Evolutionary conservation across 2,797 vertebrate species (phyloP), one percentile per base, ranked within the genome.

Genomic region (Brachymystax lenok): DNA sequence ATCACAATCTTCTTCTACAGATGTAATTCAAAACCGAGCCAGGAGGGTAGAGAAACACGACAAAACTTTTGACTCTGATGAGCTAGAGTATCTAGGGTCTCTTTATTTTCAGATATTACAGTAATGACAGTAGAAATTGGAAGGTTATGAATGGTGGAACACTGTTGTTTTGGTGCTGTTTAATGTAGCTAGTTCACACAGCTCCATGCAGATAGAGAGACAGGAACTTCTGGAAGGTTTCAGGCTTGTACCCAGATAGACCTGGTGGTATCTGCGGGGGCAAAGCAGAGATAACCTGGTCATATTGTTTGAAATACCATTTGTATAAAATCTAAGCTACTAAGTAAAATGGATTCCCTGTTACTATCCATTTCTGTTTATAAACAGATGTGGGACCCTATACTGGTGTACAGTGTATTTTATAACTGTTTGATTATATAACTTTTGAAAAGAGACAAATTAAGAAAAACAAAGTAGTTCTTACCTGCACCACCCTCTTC

Each of bases 211-310:
- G 91, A 89, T 96, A 97, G 77, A 99, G 90, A 8, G 96, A 94
- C 92, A 99, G 91, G 90, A 99, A 98, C 92, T 97, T 99, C 86
- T 84, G 94, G 94, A 99, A 99, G 1, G 94, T 95, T 84, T 96
- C 94, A 35, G 97, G 94, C 79, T 95, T 93, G 91, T 96, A 97
- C 88, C 95, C 96, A 70, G 89, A 80, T 19, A 98, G 90, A 83
- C 98, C 98, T 86, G 94, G 93, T 80, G 98, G 96, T 78, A 96
- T 93, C 98, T 99, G 84, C 64, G 83, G 84, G 87, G 17, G 16
- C 72, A 1, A 61, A 16, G 56, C 61, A 6, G 46, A 14, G 2
- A 71, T 4, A 64, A 19, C n/a, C n/a, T n/a, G n/a, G n/a, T n/a
- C n/a, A n/a, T 46, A 10, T 13, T 46, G 40, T 46, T 46, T 46